Percentiles rank a stretch among this genome's conserved stretches.
Evolutionary conservation across 2,797 vertebrate species (phyloP).

Genomic region (Bucorvus abyssinicus): DNA sequence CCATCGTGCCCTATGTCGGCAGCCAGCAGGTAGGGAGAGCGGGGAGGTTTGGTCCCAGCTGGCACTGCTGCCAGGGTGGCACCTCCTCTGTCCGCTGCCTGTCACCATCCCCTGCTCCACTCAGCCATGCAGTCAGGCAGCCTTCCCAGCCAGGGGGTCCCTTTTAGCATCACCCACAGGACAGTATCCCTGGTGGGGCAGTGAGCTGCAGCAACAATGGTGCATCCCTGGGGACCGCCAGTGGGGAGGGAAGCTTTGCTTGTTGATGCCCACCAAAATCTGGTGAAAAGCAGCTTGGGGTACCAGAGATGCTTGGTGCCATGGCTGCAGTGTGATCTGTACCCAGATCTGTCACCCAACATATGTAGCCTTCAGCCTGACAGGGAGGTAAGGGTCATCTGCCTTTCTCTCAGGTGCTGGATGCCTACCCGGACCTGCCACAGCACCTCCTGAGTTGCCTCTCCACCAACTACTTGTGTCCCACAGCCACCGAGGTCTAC

Average conservation of each 20-base stretch:
- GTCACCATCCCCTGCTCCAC: not conserved
- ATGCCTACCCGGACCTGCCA: conserved; percentile 75
- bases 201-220: not conserved
- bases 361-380: not conserved
- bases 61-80: not conserved
- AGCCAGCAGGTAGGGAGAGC: conserved; percentile 75
- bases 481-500: conserved; percentile 82
- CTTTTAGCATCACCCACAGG: not conserved
- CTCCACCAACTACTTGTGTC: conserved; percentile 85
- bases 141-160: not conserved
- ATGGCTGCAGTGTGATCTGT: not conserved
- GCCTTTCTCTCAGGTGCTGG: conserved; percentile 77
- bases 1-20: conserved; percentile 82
- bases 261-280: not conserved
- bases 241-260: not conserved
- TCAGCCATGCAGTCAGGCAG: not conserved
- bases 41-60: not conserved
- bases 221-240: not conserved
- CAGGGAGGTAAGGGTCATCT: not conserved
- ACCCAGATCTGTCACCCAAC: fast-evolving
- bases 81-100: not conserved
- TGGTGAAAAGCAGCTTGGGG: not conserved
- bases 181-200: not conserved
- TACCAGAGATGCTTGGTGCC: not conserved
- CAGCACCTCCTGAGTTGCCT: conserved; percentile 86